Evolutionary conservation across 2,888 invertebrate species (phyloP).

Genomic region (Ophioninae sp.): DNA sequence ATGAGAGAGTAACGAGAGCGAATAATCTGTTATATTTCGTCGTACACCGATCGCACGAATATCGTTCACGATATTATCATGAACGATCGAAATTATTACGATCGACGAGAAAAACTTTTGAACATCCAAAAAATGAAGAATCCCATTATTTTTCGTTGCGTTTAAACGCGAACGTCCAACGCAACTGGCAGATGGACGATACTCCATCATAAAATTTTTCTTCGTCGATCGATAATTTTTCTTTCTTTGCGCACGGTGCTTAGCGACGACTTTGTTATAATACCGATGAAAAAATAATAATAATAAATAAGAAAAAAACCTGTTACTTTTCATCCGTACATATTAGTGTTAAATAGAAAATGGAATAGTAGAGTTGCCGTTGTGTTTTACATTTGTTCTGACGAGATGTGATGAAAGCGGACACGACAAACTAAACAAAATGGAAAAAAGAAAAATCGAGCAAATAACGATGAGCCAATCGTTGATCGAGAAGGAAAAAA

Average conservation of each 20-base stretch:
- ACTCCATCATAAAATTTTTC: slow-evolving; percentile 22
- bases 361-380: slow-evolving; percentile 76
- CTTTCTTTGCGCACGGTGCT: slow-evolving; percentile 40
- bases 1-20: slow-evolving; percentile 36
- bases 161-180: background rate
- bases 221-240: slow-evolving; percentile 42
- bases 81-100: slow-evolving; percentile 7
- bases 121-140: background rate
- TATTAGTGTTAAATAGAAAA: slow-evolving; percentile 76
- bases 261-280: slow-evolving; percentile 64
- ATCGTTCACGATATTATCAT: slow-evolving; percentile 30
- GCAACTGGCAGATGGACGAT: background rate
- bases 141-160: background rate
- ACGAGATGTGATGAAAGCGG: slow-evolving; percentile 44
- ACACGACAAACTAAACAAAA: slow-evolving; percentile 24
- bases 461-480: background rate
- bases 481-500: slow-evolving; percentile 2
- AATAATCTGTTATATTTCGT: slow-evolving; percentile 76
- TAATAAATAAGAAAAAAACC: slow-evolving; percentile 66
- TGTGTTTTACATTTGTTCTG: slow-evolving; percentile 71
- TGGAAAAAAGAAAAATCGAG: slow-evolving; percentile 28
- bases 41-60: slow-evolving; percentile 41
- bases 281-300: slow-evolving; percentile 63
- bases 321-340: slow-evolving; percentile 78
- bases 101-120: slow-evolving; percentile 22